Conservation (phyloP, 2,113 vertebrate species). For the Typhlomys cinereus region DNA sequence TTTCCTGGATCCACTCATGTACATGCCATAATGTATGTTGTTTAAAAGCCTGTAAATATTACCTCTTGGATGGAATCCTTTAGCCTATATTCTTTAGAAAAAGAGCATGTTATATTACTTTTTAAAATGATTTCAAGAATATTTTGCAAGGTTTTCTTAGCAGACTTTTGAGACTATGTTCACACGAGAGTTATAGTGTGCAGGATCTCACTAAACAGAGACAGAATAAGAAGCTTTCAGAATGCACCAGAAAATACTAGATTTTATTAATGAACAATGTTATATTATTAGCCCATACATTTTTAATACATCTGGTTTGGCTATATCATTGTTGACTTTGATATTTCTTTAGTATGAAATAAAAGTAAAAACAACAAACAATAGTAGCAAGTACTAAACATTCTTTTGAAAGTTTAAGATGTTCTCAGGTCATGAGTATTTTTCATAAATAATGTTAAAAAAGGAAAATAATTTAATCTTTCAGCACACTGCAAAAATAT, state of each 20-base stretch:
- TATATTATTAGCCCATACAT: background rate
- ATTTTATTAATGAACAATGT: background rate
- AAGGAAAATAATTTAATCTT: background rate
- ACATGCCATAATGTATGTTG: background rate
- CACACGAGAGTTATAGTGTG: too few species aligned
- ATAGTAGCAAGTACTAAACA: background rate
- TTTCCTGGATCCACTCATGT: background rate
- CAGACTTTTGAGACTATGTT: background rate
- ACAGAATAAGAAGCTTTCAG: background rate
- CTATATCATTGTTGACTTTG: background rate
- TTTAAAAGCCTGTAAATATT: conserved; percentile 3
- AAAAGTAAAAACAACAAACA: background rate
- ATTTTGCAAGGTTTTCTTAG: background rate
- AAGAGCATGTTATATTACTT: background rate
- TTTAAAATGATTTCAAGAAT: background rate
- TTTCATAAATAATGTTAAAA: too few species aligned
- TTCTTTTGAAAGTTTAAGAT: background rate
- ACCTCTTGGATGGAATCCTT: background rate
- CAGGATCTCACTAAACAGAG: too few species aligned
- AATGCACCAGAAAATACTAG: background rate
- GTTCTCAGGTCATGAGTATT: background rate
- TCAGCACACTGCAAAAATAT: background rate
- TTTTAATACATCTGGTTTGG: background rate
- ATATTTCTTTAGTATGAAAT: background rate
- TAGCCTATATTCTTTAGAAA: background rate